These are phyloP conservation scores for human DNA, from an alignment of 2,113 vertebrate genomes.

Conservation along the genomic window GRCh38 chr18:38407501-38408000, in stretches of 20 bases:
- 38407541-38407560: not conserved
- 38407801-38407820: slow-evolving; percentile 6
- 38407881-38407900: not conserved
- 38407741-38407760: not conserved
- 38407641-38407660: not conserved
- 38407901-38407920: not conserved
- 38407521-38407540: not conserved
- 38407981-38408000: not conserved
- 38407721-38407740: not conserved
- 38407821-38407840: slow-evolving; percentile 13
- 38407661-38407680: not conserved
- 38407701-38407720: not conserved
- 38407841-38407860: not conserved
- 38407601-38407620: not conserved
- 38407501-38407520: not conserved
- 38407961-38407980: not conserved
- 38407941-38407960: not conserved
- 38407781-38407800: not conserved
- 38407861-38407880: not conserved
- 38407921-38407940: not conserved
- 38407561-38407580: not conserved
- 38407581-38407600: not conserved
- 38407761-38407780: not conserved
- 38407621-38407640: not conserved
- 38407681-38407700: not conserved